Evolutionary conservation across 2,888 invertebrate species (phyloP).

Genomic region (Ornithoptera priamus): DNA sequence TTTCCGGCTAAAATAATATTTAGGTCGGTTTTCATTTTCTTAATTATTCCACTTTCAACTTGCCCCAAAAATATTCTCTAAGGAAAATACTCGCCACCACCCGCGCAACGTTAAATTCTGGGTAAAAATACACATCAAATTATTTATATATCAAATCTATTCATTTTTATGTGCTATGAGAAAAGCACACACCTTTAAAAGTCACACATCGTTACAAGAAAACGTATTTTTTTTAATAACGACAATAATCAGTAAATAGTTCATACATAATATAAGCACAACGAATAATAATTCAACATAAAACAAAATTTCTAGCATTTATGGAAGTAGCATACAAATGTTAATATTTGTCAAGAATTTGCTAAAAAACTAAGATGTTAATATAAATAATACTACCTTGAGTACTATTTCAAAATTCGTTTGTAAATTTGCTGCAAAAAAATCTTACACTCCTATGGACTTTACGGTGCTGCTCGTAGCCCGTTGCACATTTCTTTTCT

Average conservation of each 20-base stretch:
- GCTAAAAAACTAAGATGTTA: background rate
- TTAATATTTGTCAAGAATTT: background rate
- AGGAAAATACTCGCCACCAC: constrained; percentile 3
- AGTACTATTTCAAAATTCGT: background rate
- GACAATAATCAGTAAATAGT: too few species aligned
- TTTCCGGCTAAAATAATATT: constrained; percentile 12
- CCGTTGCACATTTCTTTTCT: background rate
- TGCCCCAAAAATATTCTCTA: constrained; percentile 8
- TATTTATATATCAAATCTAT: background rate
- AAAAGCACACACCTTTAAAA: background rate
- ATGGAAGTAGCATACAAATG: background rate
- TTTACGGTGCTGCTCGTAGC: background rate
- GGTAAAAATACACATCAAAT: background rate
- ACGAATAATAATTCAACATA: background rate
- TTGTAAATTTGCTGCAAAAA: background rate
- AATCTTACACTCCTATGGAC: background rate
- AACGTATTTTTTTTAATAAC: too few species aligned
- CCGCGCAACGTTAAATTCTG: background rate
- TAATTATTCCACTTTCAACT: constrained; percentile 9
- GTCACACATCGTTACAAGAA: too few species aligned
- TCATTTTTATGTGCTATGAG: background rate
- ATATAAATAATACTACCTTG: background rate
- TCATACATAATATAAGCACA: background rate
- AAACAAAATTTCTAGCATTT: background rate
- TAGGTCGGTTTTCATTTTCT: constrained; percentile 16